Percentiles rank a stretch among this genome's conserved stretches.
Evolutionary conservation across 64 coral and sea anemone genomes (phyloP).

Genomic region (Hydrozoanthus tunicans): DNA sequence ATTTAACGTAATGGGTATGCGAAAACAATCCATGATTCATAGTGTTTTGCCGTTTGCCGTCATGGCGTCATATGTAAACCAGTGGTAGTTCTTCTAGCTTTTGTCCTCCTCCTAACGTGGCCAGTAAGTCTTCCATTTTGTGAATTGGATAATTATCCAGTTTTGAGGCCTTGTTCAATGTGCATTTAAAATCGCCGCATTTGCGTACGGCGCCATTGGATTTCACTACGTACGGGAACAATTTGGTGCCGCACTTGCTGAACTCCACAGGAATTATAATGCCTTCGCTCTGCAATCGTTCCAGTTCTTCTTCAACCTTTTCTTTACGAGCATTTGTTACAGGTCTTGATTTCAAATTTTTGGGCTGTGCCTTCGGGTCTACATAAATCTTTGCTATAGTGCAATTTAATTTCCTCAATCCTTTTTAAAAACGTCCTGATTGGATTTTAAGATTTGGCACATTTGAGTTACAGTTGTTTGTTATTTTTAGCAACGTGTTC

Average conservation of each 20-base stretch:
- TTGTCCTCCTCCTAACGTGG: background rate
- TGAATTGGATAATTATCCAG: background rate
- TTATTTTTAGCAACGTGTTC: slow-evolving; percentile 13
- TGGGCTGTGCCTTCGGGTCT: no score
- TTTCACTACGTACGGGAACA: background rate
- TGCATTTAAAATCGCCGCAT: background rate
- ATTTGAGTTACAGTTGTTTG: no score
- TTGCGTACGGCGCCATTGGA: background rate
- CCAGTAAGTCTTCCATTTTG: background rate
- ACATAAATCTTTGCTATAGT: no score
- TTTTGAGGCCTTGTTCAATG: background rate
- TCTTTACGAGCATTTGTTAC: no score
- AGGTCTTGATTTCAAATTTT: no score
- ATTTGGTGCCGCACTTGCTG: background rate
- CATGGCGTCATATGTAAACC: background rate
- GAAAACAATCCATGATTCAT: no score
- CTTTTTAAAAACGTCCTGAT: background rate
- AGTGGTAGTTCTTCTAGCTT: background rate
- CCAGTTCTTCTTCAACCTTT: no score
- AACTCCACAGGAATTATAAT: no score
- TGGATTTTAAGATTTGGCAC: background rate
- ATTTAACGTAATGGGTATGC: no score
- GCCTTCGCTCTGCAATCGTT: no score
- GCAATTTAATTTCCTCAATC: no score
- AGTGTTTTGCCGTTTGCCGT: no score